Conservation (phyloP, 2,888 invertebrate species). For the Drosophila pseudotalamancana region DNA sequence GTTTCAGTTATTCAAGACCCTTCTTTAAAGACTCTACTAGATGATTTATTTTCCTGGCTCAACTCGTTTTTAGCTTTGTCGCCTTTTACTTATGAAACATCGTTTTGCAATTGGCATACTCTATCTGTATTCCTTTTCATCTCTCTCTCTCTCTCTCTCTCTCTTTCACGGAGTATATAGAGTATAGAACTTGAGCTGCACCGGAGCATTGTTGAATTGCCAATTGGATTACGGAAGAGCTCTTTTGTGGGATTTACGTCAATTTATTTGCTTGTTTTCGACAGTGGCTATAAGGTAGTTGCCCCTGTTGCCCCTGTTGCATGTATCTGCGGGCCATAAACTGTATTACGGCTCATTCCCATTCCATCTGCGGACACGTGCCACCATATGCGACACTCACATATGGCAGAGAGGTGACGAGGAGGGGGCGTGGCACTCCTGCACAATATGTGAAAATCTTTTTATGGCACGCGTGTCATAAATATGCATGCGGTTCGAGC, state of each 20-base stretch:
- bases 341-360: conserved; percentile 1
- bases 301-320: neutral
- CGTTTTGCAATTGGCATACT: no score
- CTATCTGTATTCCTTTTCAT: no score
- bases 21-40: no score
- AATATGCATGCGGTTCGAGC: conserved; percentile 23
- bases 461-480: conserved; percentile 44
- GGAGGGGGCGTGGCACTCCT: neutral
- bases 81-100: no score
- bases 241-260: neutral
- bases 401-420: neutral
- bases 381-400: neutral
- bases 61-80: no score
- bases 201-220: neutral
- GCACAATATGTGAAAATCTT: conserved; percentile 38
- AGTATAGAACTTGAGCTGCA: no score
- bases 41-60: no score
- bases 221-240: neutral
- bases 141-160: no score
- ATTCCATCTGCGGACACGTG: conserved; percentile 25
- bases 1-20: no score
- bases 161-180: no score
- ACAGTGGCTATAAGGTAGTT: neutral
- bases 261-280: conserved; percentile 11
- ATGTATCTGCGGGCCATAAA: conserved; percentile 24